Conservation (phyloP, 2,113 vertebrate species). For the Falcunculus frontatus region DNA sequence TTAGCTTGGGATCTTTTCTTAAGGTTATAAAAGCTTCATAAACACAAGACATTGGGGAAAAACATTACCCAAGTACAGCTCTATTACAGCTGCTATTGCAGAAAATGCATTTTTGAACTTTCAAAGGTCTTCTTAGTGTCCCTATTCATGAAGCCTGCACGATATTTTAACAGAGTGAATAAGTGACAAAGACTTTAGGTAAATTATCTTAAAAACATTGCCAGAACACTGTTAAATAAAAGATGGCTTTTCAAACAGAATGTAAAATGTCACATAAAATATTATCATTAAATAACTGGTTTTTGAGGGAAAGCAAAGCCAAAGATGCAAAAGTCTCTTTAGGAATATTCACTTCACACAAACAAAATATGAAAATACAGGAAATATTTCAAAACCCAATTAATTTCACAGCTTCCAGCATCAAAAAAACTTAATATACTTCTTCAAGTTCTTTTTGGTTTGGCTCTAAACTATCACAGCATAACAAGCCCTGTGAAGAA, state of each 20-base stretch:
- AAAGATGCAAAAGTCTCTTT: not conserved
- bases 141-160: not conserved
- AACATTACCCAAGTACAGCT: not conserved
- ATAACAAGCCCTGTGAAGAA: not conserved
- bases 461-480: not conserved
- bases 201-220: slow-evolving; percentile 14
- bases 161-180: not conserved
- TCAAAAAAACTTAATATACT: not conserved
- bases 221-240: slow-evolving; percentile 36
- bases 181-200: slow-evolving; percentile 15
- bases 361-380: not conserved
- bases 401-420: slow-evolving; percentile 11
- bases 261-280: slow-evolving; percentile 16
- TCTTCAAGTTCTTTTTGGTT: not conserved
- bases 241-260: slow-evolving; percentile 41
- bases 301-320: not conserved
- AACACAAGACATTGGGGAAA: not conserved
- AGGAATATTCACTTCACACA: not conserved
- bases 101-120: slow-evolving; percentile 11
- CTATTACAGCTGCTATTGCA: not conserved
- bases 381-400: not conserved
- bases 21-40: not conserved
- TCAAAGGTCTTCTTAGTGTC: not conserved
- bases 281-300: not conserved
- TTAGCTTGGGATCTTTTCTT: not conserved